phyloP scores from a whole-genome alignment of 2,797 vertebrate genomes.

The Crenichthys baileyi region DNA sequence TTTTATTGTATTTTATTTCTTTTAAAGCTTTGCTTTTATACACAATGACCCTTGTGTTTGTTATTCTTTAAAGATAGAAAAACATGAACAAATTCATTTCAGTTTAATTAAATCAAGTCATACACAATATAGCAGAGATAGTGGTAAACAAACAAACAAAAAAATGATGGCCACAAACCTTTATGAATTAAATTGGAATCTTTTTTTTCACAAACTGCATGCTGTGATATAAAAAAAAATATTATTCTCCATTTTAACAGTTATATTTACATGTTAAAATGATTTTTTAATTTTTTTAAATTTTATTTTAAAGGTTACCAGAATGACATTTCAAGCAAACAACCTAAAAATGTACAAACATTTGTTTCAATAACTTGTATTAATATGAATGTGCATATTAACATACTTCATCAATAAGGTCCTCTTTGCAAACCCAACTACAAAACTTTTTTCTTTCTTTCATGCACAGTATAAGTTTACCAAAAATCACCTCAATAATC shows the following conservation, averaged over 20 bases:
- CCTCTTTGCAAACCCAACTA: background rate
- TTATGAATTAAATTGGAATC: background rate
- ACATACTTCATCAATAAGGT: background rate
- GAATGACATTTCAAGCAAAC: background rate
- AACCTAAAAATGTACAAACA: slow-evolving; percentile 1
- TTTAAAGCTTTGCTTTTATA: background rate
- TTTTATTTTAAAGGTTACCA: background rate
- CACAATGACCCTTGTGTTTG: too few relatives aligned
- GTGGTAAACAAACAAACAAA: background rate
- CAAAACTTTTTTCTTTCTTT: background rate
- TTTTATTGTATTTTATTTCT: background rate
- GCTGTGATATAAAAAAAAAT: background rate
- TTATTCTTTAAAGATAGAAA: too few relatives aligned
- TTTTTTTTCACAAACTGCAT: background rate
- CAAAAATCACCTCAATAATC: background rate
- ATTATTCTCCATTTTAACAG: background rate
- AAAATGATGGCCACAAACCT: background rate
- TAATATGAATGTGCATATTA: background rate
- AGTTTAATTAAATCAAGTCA: background rate
- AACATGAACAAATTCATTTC: background rate
- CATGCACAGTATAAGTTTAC: background rate
- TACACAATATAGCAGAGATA: background rate
- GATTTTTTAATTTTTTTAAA: background rate
- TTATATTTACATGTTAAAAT: background rate
- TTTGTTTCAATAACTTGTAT: background rate